Base-by-base conservation (phyloP, 2,888 invertebrate genomes). In the Leistus spinibarbis region DNA sequence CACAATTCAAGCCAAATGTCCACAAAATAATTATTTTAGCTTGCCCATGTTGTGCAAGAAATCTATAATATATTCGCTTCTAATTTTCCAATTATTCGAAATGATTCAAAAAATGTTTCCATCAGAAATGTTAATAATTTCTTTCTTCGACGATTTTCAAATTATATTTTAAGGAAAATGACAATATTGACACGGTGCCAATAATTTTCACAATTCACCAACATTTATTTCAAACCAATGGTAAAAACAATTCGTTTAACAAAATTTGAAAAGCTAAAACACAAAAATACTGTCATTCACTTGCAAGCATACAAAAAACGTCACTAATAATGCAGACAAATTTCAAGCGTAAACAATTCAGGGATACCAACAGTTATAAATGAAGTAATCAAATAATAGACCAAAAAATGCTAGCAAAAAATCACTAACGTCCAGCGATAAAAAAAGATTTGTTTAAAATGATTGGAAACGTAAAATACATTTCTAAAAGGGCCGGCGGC, bases 361-460 rank as follows among this genome's bases (percentile, higher is more conserved):
- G 68, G 54, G 68, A 68, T 68, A 68, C 56, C 54, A 68, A 68
- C 68, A 69, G 60, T 60, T 69, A 40, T 40, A 69, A 69, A 54
- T 60, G 69, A 69, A 69, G 27, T 69, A 60, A 60, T 27, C 69
- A 69, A 69, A 69, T 60, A 69, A 56, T 60, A 60, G 24, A 57
- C 57, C 24, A 54, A 69, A 69, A 69, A 69, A 40, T 4, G 3
- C 40, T 40, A 40, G 40, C 3, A 40, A 40, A 7, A 40, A 10
- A 40, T 40, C 10, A 40, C 40, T 13, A 40, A 7, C 40, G 40
- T 2, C n/a, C n/a, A n/a, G n/a, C n/a, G n/a, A n/a, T n/a, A 4
- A 40, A 40, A 40, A 40, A 40, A 40, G 40, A 40, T 40, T 40
- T 40, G 40, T 40, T 40, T 40, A 40, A 40, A 40, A 40, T 13